Percentiles rank a stretch among this genome's conserved stretches.
Evolutionary conservation across 2,888 invertebrate species (phyloP).

Genomic region (Lordiphosa andalusiaca): DNA sequence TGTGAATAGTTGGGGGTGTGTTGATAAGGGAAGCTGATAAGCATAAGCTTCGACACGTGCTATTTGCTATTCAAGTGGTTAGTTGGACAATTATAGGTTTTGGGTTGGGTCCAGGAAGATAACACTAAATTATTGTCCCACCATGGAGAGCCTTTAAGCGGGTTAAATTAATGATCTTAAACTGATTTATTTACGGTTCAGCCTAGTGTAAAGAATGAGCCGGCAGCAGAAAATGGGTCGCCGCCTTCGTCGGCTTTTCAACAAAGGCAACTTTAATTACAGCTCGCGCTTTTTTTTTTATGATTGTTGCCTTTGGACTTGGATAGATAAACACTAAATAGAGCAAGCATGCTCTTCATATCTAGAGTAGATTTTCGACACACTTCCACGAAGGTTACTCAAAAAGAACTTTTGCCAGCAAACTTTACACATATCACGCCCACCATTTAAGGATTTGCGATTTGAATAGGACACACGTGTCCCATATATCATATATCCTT

Average conservation of each 20-base stretch:
- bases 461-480: constrained; percentile 14
- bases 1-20: too few relatives aligned
- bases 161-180: constrained; percentile 27
- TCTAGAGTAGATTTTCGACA: background rate
- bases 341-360: too few relatives aligned
- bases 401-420: too few relatives aligned
- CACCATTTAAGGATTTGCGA: constrained; percentile 16
- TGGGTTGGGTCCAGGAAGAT: background rate
- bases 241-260: constrained; percentile 2
- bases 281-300: constrained; percentile 19
- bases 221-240: too few relatives aligned
- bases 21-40: too few relatives aligned
- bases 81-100: too few relatives aligned
- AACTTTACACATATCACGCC: too few relatives aligned
- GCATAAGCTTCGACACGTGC: too few relatives aligned
- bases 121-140: constrained; percentile 10
- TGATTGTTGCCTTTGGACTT: constrained; percentile 12
- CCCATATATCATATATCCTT: constrained; percentile 51
- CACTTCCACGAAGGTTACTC: background rate
- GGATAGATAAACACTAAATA: constrained; percentile 4
- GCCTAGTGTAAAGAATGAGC: too few relatives aligned
- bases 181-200: constrained; percentile 22
- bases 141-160: constrained; percentile 28
- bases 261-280: constrained; percentile 35
- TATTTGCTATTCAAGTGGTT: too few relatives aligned